Evolutionary conservation across 1,140 invertebrate genomes (phyloP).

Genomic region (Chironomus tepperi): DNA sequence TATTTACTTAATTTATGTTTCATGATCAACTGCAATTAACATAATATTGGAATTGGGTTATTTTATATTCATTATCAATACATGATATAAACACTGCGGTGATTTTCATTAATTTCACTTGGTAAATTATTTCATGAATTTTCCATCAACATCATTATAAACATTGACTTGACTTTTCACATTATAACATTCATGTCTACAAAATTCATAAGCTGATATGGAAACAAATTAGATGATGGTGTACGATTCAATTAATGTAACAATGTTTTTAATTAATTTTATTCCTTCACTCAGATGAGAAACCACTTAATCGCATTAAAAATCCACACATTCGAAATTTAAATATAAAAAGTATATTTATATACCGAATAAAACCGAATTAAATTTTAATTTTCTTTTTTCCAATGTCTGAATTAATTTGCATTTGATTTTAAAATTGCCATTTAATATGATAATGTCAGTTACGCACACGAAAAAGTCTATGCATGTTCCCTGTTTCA

Average conservation of each 20-base stretch:
- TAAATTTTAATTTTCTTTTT: conserved; percentile 7
- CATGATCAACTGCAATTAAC: conserved; percentile 6
- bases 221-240: no score
- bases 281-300: not conserved
- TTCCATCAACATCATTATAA: no score
- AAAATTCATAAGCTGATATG: no score
- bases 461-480: not conserved
- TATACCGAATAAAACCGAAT: not conserved
- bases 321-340: not conserved
- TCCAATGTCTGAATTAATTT: not conserved
- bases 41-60: not conserved
- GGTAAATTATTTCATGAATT: no score
- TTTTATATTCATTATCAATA: no score
- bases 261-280: conserved; percentile 17
- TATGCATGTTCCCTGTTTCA: not conserved
- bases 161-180: no score
- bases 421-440: conserved; percentile 20
- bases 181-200: no score
- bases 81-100: not conserved
- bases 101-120: not conserved
- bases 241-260: not conserved
- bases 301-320: conserved; percentile 12
- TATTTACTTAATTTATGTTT: conserved; percentile 3
- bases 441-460: not conserved
- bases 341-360: not conserved